Evolutionary conservation across 2,888 invertebrate species (phyloP).

Genomic region (Podotricha telesiphe): DNA sequence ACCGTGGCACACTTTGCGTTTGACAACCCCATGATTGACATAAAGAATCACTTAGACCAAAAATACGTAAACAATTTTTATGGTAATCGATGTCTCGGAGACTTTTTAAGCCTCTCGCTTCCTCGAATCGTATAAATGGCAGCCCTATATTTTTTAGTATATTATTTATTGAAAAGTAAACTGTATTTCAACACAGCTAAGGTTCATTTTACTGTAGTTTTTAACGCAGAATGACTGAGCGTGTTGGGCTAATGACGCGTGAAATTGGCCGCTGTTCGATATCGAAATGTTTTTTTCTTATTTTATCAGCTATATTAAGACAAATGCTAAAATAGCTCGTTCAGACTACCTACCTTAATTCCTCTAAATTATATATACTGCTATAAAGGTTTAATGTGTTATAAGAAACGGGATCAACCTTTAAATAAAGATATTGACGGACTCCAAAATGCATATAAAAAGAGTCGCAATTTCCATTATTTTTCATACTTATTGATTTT

Average conservation of each 20-base stretch:
- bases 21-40: conserved; percentile 20
- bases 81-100: conserved; percentile 19
- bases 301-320: conserved; percentile 33
- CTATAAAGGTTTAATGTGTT: conserved; percentile 4
- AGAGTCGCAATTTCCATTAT: no score
- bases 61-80: conserved; percentile 23
- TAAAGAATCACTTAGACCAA: conserved; percentile 9
- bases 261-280: conserved; percentile 50
- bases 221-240: conserved; percentile 46
- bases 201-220: conserved; percentile 16
- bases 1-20: conserved; percentile 5
- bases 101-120: conserved; percentile 35
- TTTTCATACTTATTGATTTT: no score
- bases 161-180: background rate
- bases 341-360: conserved; percentile 2
- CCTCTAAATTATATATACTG: conserved; percentile 4
- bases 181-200: background rate
- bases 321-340: conserved; percentile 35
- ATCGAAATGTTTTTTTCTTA: conserved; percentile 43
- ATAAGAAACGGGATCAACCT: background rate
- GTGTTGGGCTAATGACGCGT: conserved; percentile 51
- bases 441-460: no score
- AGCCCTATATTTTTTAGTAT: conserved; percentile 18
- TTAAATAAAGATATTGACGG: no score
- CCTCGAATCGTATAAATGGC: conserved; percentile 36